These are phyloP conservation scores for Mythimna ferrago DNA, from an alignment of 2,888 invertebrate genomes.

Conservation along the genomic window DNA sequence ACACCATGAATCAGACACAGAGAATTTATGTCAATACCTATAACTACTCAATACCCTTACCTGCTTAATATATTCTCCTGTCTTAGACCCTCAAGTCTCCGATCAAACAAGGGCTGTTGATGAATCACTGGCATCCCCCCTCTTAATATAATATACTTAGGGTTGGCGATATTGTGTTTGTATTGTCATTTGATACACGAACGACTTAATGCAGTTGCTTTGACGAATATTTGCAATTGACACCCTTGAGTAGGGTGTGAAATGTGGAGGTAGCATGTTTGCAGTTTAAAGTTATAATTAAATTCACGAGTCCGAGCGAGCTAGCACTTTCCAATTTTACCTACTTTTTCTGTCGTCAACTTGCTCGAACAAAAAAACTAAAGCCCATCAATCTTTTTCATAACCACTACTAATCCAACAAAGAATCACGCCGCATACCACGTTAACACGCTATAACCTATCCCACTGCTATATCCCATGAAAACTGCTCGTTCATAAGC, in stretches of 20 bases:
- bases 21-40: slow-evolving; percentile 3
- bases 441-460: background rate
- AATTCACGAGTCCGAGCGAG: too few relatives aligned
- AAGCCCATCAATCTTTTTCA: too few relatives aligned
- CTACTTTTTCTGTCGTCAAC: too few relatives aligned
- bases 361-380: too few relatives aligned
- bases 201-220: slow-evolving; percentile 72
- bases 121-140: slow-evolving; percentile 75
- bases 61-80: slow-evolving; percentile 54
- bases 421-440: slow-evolving; percentile 2
- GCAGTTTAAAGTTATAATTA: slow-evolving; percentile 7
- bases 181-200: slow-evolving; percentile 73
- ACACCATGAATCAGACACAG: slow-evolving; percentile 2
- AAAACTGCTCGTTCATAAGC: slow-evolving; percentile 45
- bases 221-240: slow-evolving; percentile 62
- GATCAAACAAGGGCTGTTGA: slow-evolving; percentile 71
- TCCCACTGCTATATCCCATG: slow-evolving; percentile 21
- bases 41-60: slow-evolving; percentile 18
- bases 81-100: slow-evolving; percentile 63
- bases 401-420: background rate
- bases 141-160: slow-evolving; percentile 52
- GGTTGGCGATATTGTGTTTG: slow-evolving; percentile 65
- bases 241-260: slow-evolving; percentile 35
- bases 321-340: too few relatives aligned
- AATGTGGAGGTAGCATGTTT: slow-evolving; percentile 29